Base-by-base conservation (phyloP, 1,140 invertebrate species). In the Phymorhynchus buccinoides region DNA sequence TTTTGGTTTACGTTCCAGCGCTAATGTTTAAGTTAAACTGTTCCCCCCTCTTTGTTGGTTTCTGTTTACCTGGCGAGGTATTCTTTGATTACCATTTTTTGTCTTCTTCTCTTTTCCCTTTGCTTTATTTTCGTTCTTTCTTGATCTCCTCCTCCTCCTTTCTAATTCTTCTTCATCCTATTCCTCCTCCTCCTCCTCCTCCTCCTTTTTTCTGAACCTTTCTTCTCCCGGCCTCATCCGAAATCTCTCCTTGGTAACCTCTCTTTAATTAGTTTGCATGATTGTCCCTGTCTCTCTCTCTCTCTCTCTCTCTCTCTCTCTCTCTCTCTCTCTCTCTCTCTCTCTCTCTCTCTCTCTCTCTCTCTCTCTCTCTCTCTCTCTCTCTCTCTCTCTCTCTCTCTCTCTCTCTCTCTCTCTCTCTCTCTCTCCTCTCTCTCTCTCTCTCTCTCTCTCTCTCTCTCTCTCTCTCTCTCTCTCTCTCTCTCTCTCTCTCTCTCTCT, bases 351-450 rank as follows among this genome's bases (percentile, higher is more conserved):
- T 37, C 71, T 78, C 71, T 81, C 71, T 78, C 71, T 84, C 83
- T 84, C 71, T 78, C 71, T 84, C 83, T 84, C 71, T 78, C 71
- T 84, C 73, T 84, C 9, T 44, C 12, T 82, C 68, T 84, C 12
- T 44, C 71, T 84, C 41, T 78, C 42, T 78, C 35, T 84, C 71
- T 84, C 39, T 78, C 12, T 84, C 83, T 84, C 12, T 42, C 68
- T 84, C 2, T 78, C 68, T 44, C 39, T 84, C 1, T 80, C 68
- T 84, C 1, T 41, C 9, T 84, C 30, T 84, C 30, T 77, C 30
- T 78, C 83, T 78, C 30, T 77, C 39, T 48, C 62, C 77, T 35
- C 66, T 30, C 14, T 35, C 32, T 44, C 35, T 42, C 35, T n/a
- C 18, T 37, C 3, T 78, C 37, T 56, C 14, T 44, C 14, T 78